phyloP scores from a whole-genome alignment of 2,888 invertebrate species.

The Sarcophaga caerulescens region DNA sequence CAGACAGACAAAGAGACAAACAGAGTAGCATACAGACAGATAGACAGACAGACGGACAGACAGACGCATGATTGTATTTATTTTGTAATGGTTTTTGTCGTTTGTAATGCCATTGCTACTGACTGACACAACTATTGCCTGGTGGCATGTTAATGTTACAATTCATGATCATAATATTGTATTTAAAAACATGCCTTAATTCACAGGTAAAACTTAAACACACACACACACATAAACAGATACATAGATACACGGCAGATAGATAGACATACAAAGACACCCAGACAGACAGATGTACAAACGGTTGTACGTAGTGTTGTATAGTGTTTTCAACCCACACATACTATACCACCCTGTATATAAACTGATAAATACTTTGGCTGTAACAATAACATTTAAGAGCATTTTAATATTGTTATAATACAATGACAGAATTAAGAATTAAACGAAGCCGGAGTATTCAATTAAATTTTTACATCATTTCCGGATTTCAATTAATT shows the following conservation, averaged over 20 bases:
- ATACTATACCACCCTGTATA: background rate
- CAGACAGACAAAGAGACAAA: slow-evolving; percentile 1
- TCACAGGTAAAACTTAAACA: slow-evolving; percentile 36
- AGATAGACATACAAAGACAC: slow-evolving; percentile 18
- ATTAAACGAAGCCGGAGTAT: slow-evolving; percentile 10
- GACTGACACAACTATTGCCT: slow-evolving; percentile 28
- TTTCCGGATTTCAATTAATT: slow-evolving; percentile 21
- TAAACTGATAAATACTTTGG: background rate
- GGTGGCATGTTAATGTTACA: slow-evolving; percentile 61
- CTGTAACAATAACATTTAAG: slow-evolving; percentile 23
- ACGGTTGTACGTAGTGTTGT: background rate
- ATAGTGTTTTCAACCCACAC: background rate
- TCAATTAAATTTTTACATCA: slow-evolving; percentile 28
- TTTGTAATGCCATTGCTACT: background rate
- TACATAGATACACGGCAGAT: background rate
- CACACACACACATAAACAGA: background rate
- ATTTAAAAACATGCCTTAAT: slow-evolving; percentile 51
- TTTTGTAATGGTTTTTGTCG: background rate
- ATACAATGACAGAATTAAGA: slow-evolving; percentile 36
- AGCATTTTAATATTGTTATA: slow-evolving; percentile 41
- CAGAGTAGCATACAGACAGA: background rate
- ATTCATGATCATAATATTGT: slow-evolving; percentile 42
- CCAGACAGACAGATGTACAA: background rate
- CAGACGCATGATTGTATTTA: background rate
- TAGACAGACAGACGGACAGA: background rate